Base-by-base conservation (phyloP, 2,113 vertebrate species). In the Acrocephalus arundinaceus region DNA sequence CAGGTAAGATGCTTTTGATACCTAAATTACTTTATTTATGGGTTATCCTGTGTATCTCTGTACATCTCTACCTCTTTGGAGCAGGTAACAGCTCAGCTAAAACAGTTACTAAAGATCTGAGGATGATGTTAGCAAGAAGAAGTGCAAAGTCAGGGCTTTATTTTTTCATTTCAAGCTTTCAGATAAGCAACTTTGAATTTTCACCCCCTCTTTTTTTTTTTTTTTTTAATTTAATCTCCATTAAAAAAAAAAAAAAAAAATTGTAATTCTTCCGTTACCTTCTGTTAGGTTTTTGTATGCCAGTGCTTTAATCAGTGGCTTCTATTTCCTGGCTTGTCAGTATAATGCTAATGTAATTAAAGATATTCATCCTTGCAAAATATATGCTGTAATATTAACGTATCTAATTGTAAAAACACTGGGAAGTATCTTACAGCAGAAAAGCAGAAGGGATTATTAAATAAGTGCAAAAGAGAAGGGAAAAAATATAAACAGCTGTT, bases 271-370 rank as follows among this genome's bases (percentile, higher is more conserved):
- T 87, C 54, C 17, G 0, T 62, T 87, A 73, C 73, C 21, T 81
- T 83, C 51, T 94, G 25, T 58, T 84, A 77, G 15, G 2, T 84
- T 63, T 62, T 76, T 70, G 45, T 43, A 70, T 67, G 73, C 5
- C 33, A 12, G 22, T 95, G 21, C 15, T 85, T 90, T 52, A 94
- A 89, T 31, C 39, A n/a, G 14, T 93, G 11, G 25, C 48, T 62
- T 79, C 7, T 83, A 20, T 67, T 76, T 88, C 41, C 66, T 92
- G 19, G 35, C 25, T 89, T 39, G 13, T 39, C 30, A 67, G 30
- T 74, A 63, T 55, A 55, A 84, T 90, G 68, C 24, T 89, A 95
- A 74, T 82, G 31, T 33, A 96, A 82, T 94, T 96, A 85, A 73
- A 94, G 59, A 57, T 54, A 90, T 59, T 88, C 27, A 13, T 65